Conservation (phyloP, 92 coral and sea anemone species). For the Phenganax stokvisi region DNA sequence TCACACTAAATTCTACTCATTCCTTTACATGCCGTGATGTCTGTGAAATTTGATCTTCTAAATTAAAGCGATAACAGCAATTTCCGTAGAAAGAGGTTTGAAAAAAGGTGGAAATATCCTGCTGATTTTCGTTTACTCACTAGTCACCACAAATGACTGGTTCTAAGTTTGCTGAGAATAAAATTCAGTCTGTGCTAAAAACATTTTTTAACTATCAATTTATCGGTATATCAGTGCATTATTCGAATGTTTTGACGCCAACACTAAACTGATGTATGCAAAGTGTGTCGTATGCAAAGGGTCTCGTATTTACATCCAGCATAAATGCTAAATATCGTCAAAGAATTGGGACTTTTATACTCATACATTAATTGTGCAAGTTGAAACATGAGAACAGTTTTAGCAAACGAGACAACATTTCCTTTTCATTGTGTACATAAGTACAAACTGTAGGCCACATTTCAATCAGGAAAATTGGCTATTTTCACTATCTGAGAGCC, state of each 20-base stretch:
- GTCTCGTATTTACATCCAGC: conserved; percentile 7
- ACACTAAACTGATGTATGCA: not conserved
- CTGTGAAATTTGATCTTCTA: conserved; percentile 39
- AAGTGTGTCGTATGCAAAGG: not conserved
- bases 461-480: conserved; percentile 9
- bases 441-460: not conserved
- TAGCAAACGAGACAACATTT: conserved; percentile 20
- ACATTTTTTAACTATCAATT: not conserved
- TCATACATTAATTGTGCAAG: not conserved
- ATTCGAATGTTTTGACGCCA: conserved; percentile 13
- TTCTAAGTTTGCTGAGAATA: not conserved
- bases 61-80: conserved; percentile 42
- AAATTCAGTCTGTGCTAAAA: not conserved
- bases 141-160: conserved; percentile 7
- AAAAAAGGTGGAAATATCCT: conserved; percentile 21
- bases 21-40: conserved; percentile 39
- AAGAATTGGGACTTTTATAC: not conserved
- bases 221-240: not conserved
- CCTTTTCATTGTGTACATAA: conserved; percentile 15
- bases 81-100: conserved; percentile 32
- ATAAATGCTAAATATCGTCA: not conserved
- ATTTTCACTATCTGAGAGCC: not conserved
- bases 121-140: conserved; percentile 16
- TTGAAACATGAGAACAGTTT: not conserved
- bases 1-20: conserved; percentile 20